Base-by-base conservation (phyloP, 2,888 invertebrate genomes). In the Drosophila rellima region DNA sequence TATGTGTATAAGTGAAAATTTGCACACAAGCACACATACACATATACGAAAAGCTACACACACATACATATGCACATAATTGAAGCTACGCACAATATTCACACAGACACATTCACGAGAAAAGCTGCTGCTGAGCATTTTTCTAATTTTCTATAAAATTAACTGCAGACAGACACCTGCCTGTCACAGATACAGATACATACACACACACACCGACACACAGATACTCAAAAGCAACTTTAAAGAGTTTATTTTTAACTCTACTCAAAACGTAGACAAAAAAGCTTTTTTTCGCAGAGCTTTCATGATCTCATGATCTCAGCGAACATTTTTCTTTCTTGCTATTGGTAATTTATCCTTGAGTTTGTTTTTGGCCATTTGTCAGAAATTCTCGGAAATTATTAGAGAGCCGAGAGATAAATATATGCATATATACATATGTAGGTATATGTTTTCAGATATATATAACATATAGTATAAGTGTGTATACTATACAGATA, bases 161-260 rank as follows among this genome's bases (percentile, higher is more conserved):
- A 87, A 89, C 88, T 89, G 64, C 69, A 89, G 89, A 89, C 88
- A 88, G 88, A 84, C 85, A 85, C 85, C 85, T 85, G 85, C 85
- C 79, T 70, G 68, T 48, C 63, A 70, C 56, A 64, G 11, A 48
- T 48, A 64, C 48, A 69, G 8, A 69, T 13, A 59, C 60, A 65
- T 7, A 37, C 37, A 42, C 35, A 64, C 35, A 44, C 10, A 42
- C 42, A 71, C n/a, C n/a, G n/a, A n/a, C 11, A 40, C 23, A 56
- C 45, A 69, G 5, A 50, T 13, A 51, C 40, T 60, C 23, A 61
- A 39, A 50, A 57, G 10, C 59, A 78, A 64, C 62, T 74, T 74
- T 59, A 68, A 39, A 67, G 61, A 78, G 74, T 86, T 83, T 83
- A 88, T 83, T 83, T 83, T 89, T 83, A 83, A 83, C 89, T 77